Percentiles rank a stretch among this genome's conserved stretches.
Conservation (phyloP, 2,797 vertebrate genomes). For the Melanotaenia nigrans region DNA sequence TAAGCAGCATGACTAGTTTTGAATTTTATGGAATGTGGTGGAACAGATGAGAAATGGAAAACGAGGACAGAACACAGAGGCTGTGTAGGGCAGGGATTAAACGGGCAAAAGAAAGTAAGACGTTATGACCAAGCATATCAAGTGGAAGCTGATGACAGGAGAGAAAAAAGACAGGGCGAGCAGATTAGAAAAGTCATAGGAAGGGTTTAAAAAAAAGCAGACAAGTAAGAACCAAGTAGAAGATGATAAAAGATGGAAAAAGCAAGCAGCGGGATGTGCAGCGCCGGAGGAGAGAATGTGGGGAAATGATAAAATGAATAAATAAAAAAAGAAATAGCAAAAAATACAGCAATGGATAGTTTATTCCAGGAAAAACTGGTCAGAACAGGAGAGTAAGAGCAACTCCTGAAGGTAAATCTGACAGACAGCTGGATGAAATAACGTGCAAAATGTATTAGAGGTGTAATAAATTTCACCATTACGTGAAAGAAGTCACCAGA, state of each 20-base stretch:
- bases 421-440: no score
- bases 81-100: not conserved
- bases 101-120: not conserved
- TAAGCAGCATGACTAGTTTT: constrained; percentile 3
- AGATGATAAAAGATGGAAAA: not conserved
- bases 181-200: not conserved
- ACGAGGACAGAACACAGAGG: constrained; percentile 4
- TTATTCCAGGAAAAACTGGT: not conserved
- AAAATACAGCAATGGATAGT: not conserved
- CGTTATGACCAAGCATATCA: not conserved
- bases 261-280: not conserved
- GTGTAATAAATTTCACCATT: no score
- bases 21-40: constrained; percentile 1
- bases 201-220: constrained; percentile 4
- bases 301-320: not conserved
- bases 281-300: not conserved
- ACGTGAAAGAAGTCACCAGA: no score
- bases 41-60: not conserved
- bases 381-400: not conserved
- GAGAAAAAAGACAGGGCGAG: not conserved
- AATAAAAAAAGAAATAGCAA: not conserved
- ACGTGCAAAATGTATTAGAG: not conserved
- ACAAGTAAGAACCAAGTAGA: not conserved
- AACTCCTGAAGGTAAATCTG: no score
- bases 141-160: not conserved